Evolutionary conservation across 2,113 vertebrate species (phyloP), one percentile per base, ranked within the genome.

Genomic region (Blennius ocellaris): DNA sequence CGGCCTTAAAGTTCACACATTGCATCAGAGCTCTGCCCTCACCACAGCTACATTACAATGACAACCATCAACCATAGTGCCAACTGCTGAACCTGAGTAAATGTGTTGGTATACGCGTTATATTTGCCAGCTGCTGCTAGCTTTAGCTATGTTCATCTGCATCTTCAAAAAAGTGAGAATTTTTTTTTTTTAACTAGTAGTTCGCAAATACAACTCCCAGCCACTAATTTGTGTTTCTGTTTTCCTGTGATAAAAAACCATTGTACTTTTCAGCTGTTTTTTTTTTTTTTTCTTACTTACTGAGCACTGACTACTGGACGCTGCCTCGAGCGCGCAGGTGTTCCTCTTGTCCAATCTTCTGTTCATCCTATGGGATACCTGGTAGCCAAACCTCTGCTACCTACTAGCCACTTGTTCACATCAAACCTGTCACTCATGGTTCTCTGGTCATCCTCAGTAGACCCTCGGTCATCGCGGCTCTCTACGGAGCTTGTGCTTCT

Each of bases 231-330:
- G n/a, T 21, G 5, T 56, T 43, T 55, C 7, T 53, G n/a, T 21
- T 3, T 56, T 43, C 51, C 7, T 53, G 11, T 56, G 3, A 1
- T 39, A 45, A 0, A 21, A 48, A 75, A 17, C 58, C 30, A 59
- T 6, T 12, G 11, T 63, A 10, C 54, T 43, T 3, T 21, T 67
- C 6, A 40, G 7, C 30, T 38, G 41, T 68, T 14, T 14, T 78
- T 21, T 69, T 30, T 30, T 30, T 30, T 2, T 30, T 30, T 30
- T 30, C 21, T 30, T 86, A 90, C 91, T 92, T 86, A 92, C 90
- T 74, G 72, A 77, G 44, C 65, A 38, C 61, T 62, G 70, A 76
- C 81, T 73, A 58, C 54, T 75, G 54, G 68, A 58, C 1, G 70
- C 47, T 54, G 76, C 36, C 6, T 85, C 81, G 61, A 49, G 50